Conservation (phyloP, 2,888 invertebrate species). For the Caenorhabditis sp. region DNA sequence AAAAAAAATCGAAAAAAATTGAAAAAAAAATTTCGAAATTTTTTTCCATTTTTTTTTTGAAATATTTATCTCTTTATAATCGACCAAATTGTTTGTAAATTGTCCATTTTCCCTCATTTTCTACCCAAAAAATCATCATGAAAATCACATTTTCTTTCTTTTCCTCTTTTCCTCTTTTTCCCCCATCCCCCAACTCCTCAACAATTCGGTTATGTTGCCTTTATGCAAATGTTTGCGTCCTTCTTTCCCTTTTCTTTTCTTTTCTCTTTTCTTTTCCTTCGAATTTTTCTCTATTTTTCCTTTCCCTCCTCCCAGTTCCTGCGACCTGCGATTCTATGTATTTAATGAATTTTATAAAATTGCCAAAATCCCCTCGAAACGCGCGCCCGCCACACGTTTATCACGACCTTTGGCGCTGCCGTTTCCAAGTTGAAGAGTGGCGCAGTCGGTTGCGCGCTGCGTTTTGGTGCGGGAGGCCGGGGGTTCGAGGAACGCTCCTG, state of each 20-base stretch:
- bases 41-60: no score
- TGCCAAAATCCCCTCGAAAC: background rate
- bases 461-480: no score
- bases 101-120: background rate
- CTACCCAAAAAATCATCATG: constrained; percentile 4
- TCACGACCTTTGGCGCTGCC: background rate
- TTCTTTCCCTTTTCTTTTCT: constrained; percentile 22
- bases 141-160: background rate
- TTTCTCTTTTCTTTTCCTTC: background rate
- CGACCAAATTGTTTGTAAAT: constrained; percentile 58
- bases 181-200: constrained; percentile 15
- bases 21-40: no score
- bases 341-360: background rate
- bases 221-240: constrained; percentile 54
- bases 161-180: no score
- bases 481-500: no score
- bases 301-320: background rate
- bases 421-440: background rate
- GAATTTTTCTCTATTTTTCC: no score
- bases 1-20: no score
- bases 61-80: constrained; percentile 47
- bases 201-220: constrained; percentile 59
- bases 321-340: background rate
- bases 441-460: background rate
- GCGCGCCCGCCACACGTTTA: background rate